Conservation (phyloP, 2,797 vertebrate genomes). For the Sebastes iracundus region DNA sequence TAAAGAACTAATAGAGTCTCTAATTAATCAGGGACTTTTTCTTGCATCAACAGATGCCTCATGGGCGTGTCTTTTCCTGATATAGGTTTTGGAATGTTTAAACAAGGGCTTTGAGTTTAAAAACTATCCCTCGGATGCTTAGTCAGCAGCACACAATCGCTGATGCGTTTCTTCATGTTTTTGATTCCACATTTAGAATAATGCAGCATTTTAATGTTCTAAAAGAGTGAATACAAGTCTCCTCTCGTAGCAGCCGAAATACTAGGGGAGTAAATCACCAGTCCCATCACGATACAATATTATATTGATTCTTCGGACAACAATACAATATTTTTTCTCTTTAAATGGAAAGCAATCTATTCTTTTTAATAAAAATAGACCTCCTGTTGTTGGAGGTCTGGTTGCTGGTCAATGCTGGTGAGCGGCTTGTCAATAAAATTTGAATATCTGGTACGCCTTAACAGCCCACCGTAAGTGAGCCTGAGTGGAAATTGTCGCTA, state of each 20-base stretch:
- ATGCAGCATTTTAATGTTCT: conserved; percentile 17
- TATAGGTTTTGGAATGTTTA: conserved; percentile 1
- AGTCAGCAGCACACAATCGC: neutral
- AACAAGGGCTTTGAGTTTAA: conserved; percentile 11
- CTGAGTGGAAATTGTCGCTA: too few relatives aligned
- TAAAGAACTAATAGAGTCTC: neutral
- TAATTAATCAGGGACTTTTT: conserved; percentile 14
- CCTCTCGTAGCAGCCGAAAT: neutral
- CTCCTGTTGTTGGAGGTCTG: too few relatives aligned
- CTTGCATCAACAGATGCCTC: conserved; percentile 9
- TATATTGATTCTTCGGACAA: too few relatives aligned
- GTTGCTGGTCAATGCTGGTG: too few relatives aligned
- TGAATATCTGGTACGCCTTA: too few relatives aligned
- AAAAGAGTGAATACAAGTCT: neutral
- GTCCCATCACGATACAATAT: too few relatives aligned
- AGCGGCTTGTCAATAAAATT: too few relatives aligned
- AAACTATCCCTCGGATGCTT: neutral
- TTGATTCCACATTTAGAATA: neutral
- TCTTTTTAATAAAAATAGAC: too few relatives aligned
- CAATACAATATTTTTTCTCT: too few relatives aligned
- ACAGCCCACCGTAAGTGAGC: too few relatives aligned
- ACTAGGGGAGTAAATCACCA: too few relatives aligned
- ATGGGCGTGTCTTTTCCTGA: conserved; percentile 1
- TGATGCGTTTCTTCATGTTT: conserved; percentile 3
- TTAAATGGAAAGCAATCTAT: too few relatives aligned